Conservation (phyloP, 2,113 vertebrate genomes). For the Mionectes macconnelli region DNA sequence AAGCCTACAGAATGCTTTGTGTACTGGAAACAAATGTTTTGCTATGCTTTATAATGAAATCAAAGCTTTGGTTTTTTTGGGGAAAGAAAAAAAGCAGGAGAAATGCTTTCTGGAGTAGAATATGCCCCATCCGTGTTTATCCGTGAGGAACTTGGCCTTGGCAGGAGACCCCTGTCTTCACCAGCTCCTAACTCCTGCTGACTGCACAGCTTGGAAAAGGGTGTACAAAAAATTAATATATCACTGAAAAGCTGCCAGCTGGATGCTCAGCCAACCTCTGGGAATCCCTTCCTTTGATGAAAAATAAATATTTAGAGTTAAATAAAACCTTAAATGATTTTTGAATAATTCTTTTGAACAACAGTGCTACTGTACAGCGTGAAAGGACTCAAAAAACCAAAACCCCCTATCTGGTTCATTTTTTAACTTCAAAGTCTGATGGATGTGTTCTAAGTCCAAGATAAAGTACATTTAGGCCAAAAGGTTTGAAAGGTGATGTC, state of each 20-base stretch:
- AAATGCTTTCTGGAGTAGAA: neutral
- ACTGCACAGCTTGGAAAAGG: neutral
- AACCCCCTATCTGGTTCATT: neutral
- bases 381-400: neutral
- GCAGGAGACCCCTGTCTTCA: neutral
- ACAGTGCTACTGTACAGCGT: neutral
- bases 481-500: conserved; percentile 37
- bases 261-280: conserved; percentile 23
- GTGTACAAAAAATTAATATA: conserved; percentile 13
- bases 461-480: conserved; percentile 28
- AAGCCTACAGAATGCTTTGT: neutral
- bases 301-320: conserved; percentile 57
- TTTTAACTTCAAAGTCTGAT: neutral
- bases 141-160: neutral
- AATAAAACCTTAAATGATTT: conserved; percentile 22
- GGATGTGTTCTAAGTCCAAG: conserved; percentile 13
- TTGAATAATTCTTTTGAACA: conserved; percentile 13
- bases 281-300: conserved; percentile 22
- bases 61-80: neutral
- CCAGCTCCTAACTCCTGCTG: neutral
- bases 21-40: neutral
- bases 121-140: fast-evolving
- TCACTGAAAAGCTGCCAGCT: conserved; percentile 4
- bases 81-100: neutral
- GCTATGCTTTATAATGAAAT: neutral